Conservation (phyloP, 2,797 vertebrate genomes). For the Graptemys geographica region DNA sequence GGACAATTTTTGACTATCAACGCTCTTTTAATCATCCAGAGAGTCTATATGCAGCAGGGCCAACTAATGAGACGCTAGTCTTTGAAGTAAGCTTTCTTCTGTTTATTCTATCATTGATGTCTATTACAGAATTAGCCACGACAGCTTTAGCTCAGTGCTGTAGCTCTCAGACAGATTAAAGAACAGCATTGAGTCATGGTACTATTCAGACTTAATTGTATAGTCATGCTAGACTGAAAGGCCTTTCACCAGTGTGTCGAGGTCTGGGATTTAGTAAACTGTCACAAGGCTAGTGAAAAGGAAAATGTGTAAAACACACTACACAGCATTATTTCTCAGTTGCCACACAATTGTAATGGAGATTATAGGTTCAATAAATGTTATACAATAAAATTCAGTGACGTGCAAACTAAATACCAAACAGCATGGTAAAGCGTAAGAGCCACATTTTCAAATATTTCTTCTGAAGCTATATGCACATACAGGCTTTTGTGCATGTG, state of each 20-base stretch:
- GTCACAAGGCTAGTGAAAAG: neutral
- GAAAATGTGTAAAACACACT: neutral
- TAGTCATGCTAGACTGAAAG: slow-evolving; percentile 40
- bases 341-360: neutral
- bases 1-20: slow-evolving; percentile 92
- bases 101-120: slow-evolving; percentile 65
- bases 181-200: slow-evolving; percentile 29
- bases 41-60: slow-evolving; percentile 90
- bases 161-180: slow-evolving; percentile 60
- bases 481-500: neutral
- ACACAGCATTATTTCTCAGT: neutral
- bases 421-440: neutral
- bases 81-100: slow-evolving; percentile 92
- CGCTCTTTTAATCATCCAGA: slow-evolving; percentile 91
- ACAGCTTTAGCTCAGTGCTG: slow-evolving; percentile 70
- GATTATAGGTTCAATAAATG: neutral
- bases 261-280: slow-evolving; percentile 24
- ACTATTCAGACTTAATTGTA: slow-evolving; percentile 73
- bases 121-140: slow-evolving; percentile 70
- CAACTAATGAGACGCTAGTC: slow-evolving; percentile 96
- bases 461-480: neutral
- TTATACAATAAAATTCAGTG: neutral
- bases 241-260: slow-evolving; percentile 10
- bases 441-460: neutral
- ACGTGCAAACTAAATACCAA: neutral